Base-by-base conservation (phyloP, 2,888 invertebrate genomes). In the Stegophylla sp. region DNA sequence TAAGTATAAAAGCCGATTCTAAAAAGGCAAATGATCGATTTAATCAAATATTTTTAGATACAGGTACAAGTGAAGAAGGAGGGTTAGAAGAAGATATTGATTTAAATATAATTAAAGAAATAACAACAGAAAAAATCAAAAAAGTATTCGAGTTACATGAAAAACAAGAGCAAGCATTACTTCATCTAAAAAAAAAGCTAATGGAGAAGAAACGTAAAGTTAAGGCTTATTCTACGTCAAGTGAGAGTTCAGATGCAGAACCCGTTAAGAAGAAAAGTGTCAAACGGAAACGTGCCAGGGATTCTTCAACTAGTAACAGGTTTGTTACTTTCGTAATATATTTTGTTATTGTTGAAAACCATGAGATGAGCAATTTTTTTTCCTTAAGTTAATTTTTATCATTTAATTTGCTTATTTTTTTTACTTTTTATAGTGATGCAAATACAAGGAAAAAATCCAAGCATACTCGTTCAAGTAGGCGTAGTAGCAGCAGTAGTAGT, bases 21-120 rank as follows among this genome's bases (percentile, higher is more conserved):
- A 90, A 89, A 13, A 90, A 89, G 66, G 88, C 88, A 34, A 90
- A 90, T 82, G 90, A 90, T 69, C 90, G 90, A 82, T 90, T 91
- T 56, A 90, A 90, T 72, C 90, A 91, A 83, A 91, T 61, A 79
- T 51, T 69, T 48, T 41, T 79, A 41, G 71, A 79, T 41, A 71
- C 79, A n/a, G 59, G 28, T 45, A 23, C 79, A 59, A 69, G 56
- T 48, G 79, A 71, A 61, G 41, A 34, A 26, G 67, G 66, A 51
- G 69, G 28, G 4, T 79, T 79, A 41, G 79, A 71, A 51, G 51
- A 71, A 41, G 79, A 79, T 71, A 79, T 79, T 61, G 79, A 79
- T 71, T 41, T 79, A 41, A 79, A 79, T 71, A 71, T 79, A 23
- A 79, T 79, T 41, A 79, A 79, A 71, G 79, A 79, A 71, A 79